phyloP scores from a whole-genome alignment of 2,888 invertebrate genomes.

The Odontomyia ornata region DNA sequence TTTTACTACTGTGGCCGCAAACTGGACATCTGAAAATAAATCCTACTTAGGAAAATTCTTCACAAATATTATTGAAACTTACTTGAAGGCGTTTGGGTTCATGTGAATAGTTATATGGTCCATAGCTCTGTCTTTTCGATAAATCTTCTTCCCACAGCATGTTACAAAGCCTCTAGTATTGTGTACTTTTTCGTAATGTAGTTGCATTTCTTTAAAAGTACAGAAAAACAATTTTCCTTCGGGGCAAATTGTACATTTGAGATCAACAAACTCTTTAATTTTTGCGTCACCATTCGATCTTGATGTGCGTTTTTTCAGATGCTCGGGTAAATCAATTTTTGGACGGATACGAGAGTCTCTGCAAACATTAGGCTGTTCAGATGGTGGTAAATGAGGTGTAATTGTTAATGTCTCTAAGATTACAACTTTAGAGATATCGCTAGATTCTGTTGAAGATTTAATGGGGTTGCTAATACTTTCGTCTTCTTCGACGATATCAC shows the following conservation, averaged over 20 bases:
- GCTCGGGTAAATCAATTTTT: slow-evolving; percentile 47
- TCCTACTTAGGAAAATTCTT: neutral
- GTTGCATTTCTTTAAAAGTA: slow-evolving; percentile 50
- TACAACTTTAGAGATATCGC: too few relatives aligned
- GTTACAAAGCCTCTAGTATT: slow-evolving; percentile 47
- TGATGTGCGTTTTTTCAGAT: slow-evolving; percentile 47
- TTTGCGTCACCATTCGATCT: slow-evolving; percentile 49
- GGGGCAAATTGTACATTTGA: slow-evolving; percentile 48
- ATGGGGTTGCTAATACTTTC: neutral
- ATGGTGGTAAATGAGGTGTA: too few relatives aligned
- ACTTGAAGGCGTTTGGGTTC: slow-evolving; percentile 51
- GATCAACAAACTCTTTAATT: slow-evolving; percentile 49
- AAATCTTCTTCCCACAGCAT: slow-evolving; percentile 50
- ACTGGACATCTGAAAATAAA: slow-evolving; percentile 45
- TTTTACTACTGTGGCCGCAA: slow-evolving; percentile 49
- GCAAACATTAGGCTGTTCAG: too few relatives aligned
- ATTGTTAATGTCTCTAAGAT: too few relatives aligned
- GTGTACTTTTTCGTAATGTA: slow-evolving; percentile 48
- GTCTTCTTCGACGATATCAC: neutral
- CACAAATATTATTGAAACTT: neutral
- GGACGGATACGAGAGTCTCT: neutral
- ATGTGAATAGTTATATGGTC: slow-evolving; percentile 50
- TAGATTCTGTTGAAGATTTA: too few relatives aligned
- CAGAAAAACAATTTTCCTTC: slow-evolving; percentile 30
- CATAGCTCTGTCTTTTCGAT: slow-evolving; percentile 49